Percentiles rank a stretch among this genome's conserved stretches.
Evolutionary conservation across 2,888 invertebrate species (phyloP).

Genomic region (Dryadula phaetusa): DNA sequence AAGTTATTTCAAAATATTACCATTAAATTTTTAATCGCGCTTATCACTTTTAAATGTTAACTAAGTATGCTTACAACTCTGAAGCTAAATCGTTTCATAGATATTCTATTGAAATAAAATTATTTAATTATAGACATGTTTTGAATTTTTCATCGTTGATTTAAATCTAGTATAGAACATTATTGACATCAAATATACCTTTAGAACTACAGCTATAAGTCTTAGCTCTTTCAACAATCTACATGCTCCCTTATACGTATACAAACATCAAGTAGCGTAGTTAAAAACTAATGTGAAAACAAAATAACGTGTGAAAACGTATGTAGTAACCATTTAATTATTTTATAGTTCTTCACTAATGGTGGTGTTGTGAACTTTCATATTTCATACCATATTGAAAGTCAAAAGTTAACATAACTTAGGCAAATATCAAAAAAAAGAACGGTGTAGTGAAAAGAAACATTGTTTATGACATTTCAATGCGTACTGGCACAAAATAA

Average conservation of each 20-base stretch:
- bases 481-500: neutral
- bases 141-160: too few relatives aligned
- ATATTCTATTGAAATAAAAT: too few relatives aligned
- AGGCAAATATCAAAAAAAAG: neutral
- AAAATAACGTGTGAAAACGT: conserved; percentile 17
- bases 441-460: neutral
- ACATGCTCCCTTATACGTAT: neutral
- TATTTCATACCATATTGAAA: conserved; percentile 14
- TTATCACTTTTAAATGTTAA: too few relatives aligned
- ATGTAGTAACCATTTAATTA: neutral
- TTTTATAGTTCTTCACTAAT: conserved; percentile 2
- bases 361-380: neutral
- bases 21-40: too few relatives aligned
- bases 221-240: neutral
- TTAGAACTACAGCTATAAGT: too few relatives aligned
- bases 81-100: too few relatives aligned
- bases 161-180: too few relatives aligned
- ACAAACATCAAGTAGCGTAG: neutral
- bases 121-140: too few relatives aligned
- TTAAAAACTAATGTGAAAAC: conserved; percentile 20
- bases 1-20: too few relatives aligned
- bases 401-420: neutral
- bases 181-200: too few relatives aligned
- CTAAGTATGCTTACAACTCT: too few relatives aligned
- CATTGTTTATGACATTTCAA: neutral